Evolutionary conservation across 1,140 invertebrate genomes (phyloP).

Genomic region (Penaeus indicus): DNA sequence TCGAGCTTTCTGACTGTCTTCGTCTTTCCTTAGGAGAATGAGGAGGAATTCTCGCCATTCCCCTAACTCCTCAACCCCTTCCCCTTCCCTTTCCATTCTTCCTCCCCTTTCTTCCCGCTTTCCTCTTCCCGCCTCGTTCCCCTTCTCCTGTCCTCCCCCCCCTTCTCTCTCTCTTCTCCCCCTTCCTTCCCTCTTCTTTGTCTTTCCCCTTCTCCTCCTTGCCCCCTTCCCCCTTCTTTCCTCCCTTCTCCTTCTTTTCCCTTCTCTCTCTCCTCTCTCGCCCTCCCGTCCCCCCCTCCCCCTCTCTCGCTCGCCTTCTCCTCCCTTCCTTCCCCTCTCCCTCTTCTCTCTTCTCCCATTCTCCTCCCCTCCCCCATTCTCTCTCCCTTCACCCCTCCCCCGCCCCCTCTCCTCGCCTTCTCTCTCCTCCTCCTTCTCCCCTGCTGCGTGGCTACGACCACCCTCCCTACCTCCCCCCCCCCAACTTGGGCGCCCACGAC

Average conservation of each 20-base stretch:
- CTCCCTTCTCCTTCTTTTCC: background rate
- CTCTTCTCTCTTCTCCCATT: background rate
- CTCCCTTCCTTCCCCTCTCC: background rate
- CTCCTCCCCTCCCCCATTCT: too few species aligned
- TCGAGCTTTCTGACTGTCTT: too few species aligned
- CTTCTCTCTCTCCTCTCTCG: too few species aligned
- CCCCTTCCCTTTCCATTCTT: background rate
- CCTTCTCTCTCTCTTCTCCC: background rate
- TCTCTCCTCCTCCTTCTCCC: constrained; percentile 9
- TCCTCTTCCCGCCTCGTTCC: background rate
- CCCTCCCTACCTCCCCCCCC: too few species aligned
- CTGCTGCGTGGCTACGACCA: background rate
- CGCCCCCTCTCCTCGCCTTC: constrained; percentile 2
- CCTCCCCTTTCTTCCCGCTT: too few species aligned
- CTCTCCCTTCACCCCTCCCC: background rate
- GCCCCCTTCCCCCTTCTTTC: background rate
- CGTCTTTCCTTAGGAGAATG: too few species aligned
- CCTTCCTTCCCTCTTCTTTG: background rate
- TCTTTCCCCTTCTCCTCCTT: background rate
- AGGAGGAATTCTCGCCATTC: background rate
- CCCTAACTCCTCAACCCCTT: background rate
- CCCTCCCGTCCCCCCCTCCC: background rate
- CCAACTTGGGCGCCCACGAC: background rate
- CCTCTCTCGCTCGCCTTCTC: background rate
- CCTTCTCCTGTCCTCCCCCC: background rate